These are phyloP conservation scores for Glareola pratincola DNA, from an alignment of 2,113 vertebrate genomes.

Conservation along the genomic window DNA sequence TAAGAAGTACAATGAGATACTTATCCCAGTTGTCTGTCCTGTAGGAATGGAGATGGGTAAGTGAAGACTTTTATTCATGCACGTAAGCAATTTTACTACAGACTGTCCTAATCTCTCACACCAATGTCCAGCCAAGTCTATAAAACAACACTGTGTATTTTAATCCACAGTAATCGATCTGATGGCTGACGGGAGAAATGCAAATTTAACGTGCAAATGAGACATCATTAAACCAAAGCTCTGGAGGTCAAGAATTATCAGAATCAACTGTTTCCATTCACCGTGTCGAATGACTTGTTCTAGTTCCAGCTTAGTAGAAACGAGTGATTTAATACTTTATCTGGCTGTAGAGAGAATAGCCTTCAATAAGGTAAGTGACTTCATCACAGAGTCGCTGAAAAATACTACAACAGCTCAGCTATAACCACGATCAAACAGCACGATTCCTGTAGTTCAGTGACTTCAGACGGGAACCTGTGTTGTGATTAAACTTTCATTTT, in stretches of 20 bases:
- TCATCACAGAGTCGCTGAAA: neutral
- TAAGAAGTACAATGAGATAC: neutral
- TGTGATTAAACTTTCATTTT: neutral
- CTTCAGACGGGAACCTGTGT: neutral
- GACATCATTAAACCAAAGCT: neutral
- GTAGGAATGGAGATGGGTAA: neutral
- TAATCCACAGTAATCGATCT: neutral
- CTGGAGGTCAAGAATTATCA: neutral
- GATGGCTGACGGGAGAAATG: neutral
- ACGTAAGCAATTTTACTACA: neutral
- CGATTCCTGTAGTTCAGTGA: neutral
- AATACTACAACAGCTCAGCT: neutral
- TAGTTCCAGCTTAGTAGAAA: neutral
- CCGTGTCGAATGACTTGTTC: neutral
- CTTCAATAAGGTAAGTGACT: neutral
- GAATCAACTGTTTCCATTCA: neutral
- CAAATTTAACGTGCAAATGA: neutral
- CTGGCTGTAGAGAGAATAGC: neutral
- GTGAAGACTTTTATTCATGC: neutral
- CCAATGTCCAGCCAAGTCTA: neutral
- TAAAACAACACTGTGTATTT: neutral
- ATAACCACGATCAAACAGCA: neutral
- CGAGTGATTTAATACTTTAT: neutral
- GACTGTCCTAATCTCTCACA: neutral
- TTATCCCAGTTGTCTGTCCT: neutral